Evolutionary conservation across 2,113 vertebrate species (phyloP).

Genomic region (Nanorana parkeri): DNA sequence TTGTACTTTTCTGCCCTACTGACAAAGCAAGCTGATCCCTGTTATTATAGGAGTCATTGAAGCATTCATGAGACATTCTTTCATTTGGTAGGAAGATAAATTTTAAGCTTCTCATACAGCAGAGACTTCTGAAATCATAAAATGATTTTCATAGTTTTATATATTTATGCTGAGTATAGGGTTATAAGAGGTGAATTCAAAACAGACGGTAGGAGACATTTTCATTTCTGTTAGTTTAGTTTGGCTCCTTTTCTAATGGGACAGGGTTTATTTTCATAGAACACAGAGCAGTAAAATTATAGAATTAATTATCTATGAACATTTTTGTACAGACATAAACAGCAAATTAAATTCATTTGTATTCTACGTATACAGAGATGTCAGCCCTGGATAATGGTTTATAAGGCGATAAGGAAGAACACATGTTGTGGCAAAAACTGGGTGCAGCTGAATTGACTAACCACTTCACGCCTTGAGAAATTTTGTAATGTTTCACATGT

Average conservation of each 20-base stretch:
- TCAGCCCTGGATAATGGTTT: no score
- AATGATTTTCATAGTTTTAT: conserved; percentile 51
- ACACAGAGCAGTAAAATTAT: neutral
- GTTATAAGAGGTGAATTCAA: conserved; percentile 51
- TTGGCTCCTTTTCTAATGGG: conserved; percentile 4
- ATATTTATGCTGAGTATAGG: conserved; percentile 38
- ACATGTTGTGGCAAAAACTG: no score
- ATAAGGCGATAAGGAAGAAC: no score
- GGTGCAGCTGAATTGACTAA: no score
- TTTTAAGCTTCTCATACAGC: conserved; percentile 46
- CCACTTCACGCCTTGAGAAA: no score
- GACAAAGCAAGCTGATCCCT: conserved; percentile 48
- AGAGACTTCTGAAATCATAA: conserved; percentile 47
- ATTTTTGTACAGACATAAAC: neutral
- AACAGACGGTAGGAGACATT: conserved; percentile 36
- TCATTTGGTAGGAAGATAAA: conserved; percentile 50
- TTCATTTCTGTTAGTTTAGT: conserved; percentile 15
- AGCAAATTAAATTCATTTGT: conserved; percentile 11
- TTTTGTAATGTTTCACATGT: no score
- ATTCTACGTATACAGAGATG: neutral
- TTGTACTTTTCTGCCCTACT: conserved; percentile 42
- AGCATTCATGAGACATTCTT: conserved; percentile 47
- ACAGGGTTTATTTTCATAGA: conserved; percentile 29
- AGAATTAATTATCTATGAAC: conserved; percentile 22
- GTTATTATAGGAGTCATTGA: conserved; percentile 56